These are phyloP conservation scores for Trachymyrmex septentrionalis DNA, from an alignment of 1,140 invertebrate species.

Conservation along the genomic window DNA sequence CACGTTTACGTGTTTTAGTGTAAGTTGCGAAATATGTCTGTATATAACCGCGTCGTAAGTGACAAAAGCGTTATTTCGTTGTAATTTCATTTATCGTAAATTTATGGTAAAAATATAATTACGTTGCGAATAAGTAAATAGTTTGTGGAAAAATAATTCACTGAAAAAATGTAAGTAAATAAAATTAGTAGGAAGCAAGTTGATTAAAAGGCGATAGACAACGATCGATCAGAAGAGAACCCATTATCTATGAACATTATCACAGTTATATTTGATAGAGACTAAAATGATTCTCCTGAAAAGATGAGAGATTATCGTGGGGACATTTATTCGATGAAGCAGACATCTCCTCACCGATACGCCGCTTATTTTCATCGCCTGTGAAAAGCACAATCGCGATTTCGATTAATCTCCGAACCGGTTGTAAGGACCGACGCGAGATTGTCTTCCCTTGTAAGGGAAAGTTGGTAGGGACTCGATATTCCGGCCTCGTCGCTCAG, in stretches of 20 bases:
- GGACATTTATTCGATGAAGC: slow-evolving; percentile 43
- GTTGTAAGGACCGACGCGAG: slow-evolving; percentile 60
- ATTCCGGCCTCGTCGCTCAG: slow-evolving; percentile 80
- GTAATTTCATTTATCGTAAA: slow-evolving; percentile 13
- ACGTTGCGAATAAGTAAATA: neutral
- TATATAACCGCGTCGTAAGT: neutral
- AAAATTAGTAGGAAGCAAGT: neutral
- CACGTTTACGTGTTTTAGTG: neutral
- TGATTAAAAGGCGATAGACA: neutral
- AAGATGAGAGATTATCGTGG: slow-evolving; percentile 24
- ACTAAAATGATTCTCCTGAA: slow-evolving; percentile 14
- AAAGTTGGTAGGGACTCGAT: slow-evolving; percentile 75
- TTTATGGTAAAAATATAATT: slow-evolving; percentile 3
- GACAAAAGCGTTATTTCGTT: neutral
- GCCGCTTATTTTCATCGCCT: slow-evolving; percentile 24
- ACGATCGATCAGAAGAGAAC: neutral
- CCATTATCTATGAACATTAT: slow-evolving; percentile 21
- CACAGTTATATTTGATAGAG: neutral
- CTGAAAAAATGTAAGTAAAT: neutral
- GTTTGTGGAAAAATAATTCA: neutral
- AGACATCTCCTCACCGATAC: slow-evolving; percentile 31
- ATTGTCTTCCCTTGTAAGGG: slow-evolving; percentile 60
- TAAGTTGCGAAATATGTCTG: neutral
- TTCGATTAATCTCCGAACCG: slow-evolving; percentile 62
- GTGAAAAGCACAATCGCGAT: slow-evolving; percentile 58